Percentiles rank a stretch among this genome's conserved stretches.
Evolutionary conservation across 2,888 invertebrate species (phyloP).

Genomic region (Pollenia griseotomentosa): DNA sequence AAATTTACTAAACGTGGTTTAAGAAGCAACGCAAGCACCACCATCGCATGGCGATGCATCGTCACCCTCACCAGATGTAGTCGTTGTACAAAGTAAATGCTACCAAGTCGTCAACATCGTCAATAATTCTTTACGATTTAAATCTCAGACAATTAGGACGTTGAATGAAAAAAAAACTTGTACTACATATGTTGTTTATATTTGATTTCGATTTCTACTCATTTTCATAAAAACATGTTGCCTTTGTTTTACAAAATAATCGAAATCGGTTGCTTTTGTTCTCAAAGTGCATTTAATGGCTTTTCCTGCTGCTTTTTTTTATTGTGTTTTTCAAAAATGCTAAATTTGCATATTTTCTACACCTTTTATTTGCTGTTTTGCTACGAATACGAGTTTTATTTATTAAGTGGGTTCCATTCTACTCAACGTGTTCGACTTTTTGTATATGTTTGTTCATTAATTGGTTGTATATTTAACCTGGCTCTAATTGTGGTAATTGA

Average conservation of each 20-base stretch:
- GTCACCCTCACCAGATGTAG: too few relatives aligned
- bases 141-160: background rate
- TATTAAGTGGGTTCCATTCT: constrained; percentile 8
- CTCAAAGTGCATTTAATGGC: background rate
- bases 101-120: too few relatives aligned
- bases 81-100: too few relatives aligned
- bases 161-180: background rate
- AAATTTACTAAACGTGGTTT: too few relatives aligned
- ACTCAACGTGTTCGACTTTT: constrained; percentile 8
- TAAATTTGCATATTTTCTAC: constrained; percentile 51
- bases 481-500: constrained; percentile 62
- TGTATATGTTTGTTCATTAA: background rate
- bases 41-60: too few relatives aligned
- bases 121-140: too few relatives aligned
- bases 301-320: background rate
- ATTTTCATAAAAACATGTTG: background rate
- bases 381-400: background rate
- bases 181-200: background rate
- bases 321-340: background rate
- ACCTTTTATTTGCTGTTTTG: background rate
- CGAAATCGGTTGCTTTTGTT: constrained; percentile 9
- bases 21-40: too few relatives aligned
- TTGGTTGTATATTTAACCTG: constrained; percentile 59
- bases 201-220: constrained; percentile 5
- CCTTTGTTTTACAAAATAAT: constrained; percentile 14